Evolutionary conservation across 37 sponge, comb jelly and placozoan genomes (phyloP), one percentile per base, ranked within the genome.

Genomic region (Ephydatia muelleri): DNA sequence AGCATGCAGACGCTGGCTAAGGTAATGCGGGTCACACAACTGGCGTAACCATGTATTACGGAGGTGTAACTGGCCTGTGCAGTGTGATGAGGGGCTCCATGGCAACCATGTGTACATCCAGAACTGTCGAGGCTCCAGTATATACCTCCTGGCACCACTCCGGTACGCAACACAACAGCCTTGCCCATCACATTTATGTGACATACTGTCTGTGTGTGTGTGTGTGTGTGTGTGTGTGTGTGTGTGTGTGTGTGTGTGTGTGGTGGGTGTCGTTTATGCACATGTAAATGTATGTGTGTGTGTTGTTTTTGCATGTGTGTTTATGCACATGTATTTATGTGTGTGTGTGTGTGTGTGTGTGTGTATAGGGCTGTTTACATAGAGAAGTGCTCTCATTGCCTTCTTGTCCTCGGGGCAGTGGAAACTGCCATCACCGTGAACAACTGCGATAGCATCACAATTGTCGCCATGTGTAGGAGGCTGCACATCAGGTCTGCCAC

Each of bases 391-490:
- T 69, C 86, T 33, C 66, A 88, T 8, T 91, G 92, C 81, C 64
- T 80, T 36, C 40, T 94, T 48, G 95, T 94, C 32, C 82, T 94
- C 37, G 95, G 95, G 0, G 82, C 92, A n/a, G 95, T 94, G 72
- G 83, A 88, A 64, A 36, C 75, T 1, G 48, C 70, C 6, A 80
- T 94, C 31, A 28, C 72, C 30, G 66, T 91, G 43, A 91, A 64
- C 76, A 84, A 79, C 79, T 91, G 92, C 75, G 86, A 85, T 29
- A 82, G 73, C 29, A 72, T 94, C 73, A 84, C 83, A 14, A 49
- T 94, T 27, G 71, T 90, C 26, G 75, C 95, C 35, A 81, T 78
- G 30, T 94, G 95, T 65, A 79, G 90, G 71, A 80, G 81, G n/a
- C 49, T 93, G 30, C 94, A 93, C 38, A 65, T 93, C 69, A 87